Base-by-base conservation (phyloP, 1,140 invertebrate species). In the Frieseomelitta varia region DNA sequence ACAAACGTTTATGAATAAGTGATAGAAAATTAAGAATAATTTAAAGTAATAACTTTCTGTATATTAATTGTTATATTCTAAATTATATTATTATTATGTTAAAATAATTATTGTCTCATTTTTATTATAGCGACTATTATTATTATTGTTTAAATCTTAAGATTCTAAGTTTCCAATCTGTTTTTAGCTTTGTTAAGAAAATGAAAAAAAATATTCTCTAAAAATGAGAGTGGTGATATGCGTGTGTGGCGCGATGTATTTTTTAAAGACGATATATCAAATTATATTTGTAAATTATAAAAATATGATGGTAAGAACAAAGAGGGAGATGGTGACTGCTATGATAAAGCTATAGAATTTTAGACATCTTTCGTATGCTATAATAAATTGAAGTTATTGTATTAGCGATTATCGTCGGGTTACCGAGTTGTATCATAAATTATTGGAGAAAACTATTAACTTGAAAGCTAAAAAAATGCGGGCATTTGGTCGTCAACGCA, bases 211-310 rank as follows among this genome's bases (percentile, higher is more conserved):
- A 8, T 47, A 85, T 90, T 90, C 81, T 90, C 86, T 85, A 88
- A 86, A 65, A 68, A 92, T 21, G 47, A 65, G 71, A 87, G 75
- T 81, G 86, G 81, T 90, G 73, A 84, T 89, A 86, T 90, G 89
- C 71, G 81, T 90, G 91, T 88, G 79, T 84, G 84, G 85, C 86
- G 86, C 86, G 90, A 91, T 94, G 93, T 94, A 94, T 94, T 94
- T 94, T 93, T 93, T 56, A 86, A 91, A 85, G 84, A 91, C 63
- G 87, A 91, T 90, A 88, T 92, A 92, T 93, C 85, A 92, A 93
- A 93, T 92, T 92, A 94, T 93, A 94, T 93, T 93, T 94, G 93
- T 94, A 94, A 93, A 94, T 93, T 94, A 88, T 93, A 92, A 92
- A 94, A 91, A 93, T 91, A 92, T 91, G 68, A 79, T 83, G 82